Percentiles rank a stretch among this genome's conserved stretches.
These are phyloP conservation scores for Epinephelus fuscoguttatus DNA, from an alignment of 2,113 vertebrate genomes.

Conservation along the genomic window DNA sequence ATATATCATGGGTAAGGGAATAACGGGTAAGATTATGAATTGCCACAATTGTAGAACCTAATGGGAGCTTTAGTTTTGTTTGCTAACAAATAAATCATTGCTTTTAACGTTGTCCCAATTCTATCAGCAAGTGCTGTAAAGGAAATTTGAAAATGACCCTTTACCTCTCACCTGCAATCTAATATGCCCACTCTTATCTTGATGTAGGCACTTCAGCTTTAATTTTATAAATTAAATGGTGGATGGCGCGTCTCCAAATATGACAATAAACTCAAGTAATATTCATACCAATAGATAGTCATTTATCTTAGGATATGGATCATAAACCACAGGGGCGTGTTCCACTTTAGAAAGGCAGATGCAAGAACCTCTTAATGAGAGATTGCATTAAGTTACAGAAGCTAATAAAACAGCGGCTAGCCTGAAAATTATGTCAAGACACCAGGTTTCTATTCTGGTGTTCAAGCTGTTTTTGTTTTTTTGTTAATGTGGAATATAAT, in stretches of 20 bases:
- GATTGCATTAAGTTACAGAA: constrained; percentile 30
- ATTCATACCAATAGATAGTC: background rate
- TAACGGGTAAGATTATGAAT: background rate
- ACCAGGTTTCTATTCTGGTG: background rate
- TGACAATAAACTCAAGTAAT: background rate
- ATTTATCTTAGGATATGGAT: constrained; percentile 9
- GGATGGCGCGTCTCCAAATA: background rate
- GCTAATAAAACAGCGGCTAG: background rate
- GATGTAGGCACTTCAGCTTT: background rate
- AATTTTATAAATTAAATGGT: background rate
- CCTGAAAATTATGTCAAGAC: background rate
- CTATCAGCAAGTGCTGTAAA: background rate
- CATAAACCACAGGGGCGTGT: constrained; percentile 14
- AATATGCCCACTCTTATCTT: background rate
- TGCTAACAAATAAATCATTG: background rate
- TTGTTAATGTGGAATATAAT: constrained; percentile 8
- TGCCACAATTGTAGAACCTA: background rate
- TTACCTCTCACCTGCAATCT: background rate
- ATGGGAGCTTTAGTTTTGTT: background rate
- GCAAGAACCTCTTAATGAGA: constrained; percentile 33
- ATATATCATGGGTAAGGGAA: background rate
- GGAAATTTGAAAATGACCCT: background rate
- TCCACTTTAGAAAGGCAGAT: background rate
- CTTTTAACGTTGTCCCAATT: background rate
- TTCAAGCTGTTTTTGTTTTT: constrained; percentile 14